Evolutionary conservation across 2,888 invertebrate genomes (phyloP).

Genomic region (Cotesia congregata): DNA sequence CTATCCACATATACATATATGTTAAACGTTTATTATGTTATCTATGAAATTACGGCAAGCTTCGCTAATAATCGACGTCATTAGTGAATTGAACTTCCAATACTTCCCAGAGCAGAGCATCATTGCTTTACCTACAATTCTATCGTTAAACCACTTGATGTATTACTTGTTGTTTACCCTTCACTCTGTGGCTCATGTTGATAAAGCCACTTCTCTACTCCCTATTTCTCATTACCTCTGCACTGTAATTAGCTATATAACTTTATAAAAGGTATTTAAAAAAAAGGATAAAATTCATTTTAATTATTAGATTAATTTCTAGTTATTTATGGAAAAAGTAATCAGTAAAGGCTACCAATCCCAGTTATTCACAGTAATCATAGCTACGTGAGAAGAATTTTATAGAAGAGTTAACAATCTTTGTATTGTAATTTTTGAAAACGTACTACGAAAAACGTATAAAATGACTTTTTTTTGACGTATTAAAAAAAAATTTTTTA

Average conservation of each 20-base stretch:
- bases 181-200: conserved; percentile 41
- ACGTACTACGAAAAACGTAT: too few species aligned
- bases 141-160: conserved; percentile 21
- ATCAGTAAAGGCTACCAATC: too few species aligned
- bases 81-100: conserved; percentile 23
- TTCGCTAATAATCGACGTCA: conserved; percentile 20
- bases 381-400: too few species aligned
- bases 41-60: conserved; percentile 9
- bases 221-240: neutral
- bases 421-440: too few species aligned
- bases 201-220: conserved; percentile 18
- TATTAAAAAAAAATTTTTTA: too few species aligned
- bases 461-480: too few species aligned
- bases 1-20: neutral
- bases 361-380: too few species aligned
- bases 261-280: neutral
- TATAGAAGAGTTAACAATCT: too few species aligned
- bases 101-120: conserved; percentile 14
- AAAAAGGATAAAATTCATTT: neutral
- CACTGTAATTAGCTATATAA: neutral
- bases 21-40: conserved; percentile 15
- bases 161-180: conserved; percentile 39
- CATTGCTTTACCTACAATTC: neutral
- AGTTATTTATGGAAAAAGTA: too few species aligned
- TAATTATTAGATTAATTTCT: too few species aligned